These are phyloP conservation scores for Taphrorychus bicolor DNA, from an alignment of 2,888 invertebrate genomes.

Conservation along the genomic window DNA sequence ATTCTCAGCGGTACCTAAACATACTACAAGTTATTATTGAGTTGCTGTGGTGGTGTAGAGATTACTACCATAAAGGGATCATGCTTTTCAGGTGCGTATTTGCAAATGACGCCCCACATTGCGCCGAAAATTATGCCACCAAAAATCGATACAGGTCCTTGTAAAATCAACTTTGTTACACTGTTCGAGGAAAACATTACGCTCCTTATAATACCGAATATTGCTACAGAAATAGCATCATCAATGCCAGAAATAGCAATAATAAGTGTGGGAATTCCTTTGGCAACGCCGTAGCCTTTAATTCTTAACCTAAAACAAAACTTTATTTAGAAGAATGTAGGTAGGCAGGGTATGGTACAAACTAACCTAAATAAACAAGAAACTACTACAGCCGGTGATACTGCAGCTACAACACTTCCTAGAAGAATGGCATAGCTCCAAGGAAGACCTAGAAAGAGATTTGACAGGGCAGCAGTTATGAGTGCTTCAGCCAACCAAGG, in stretches of 20 bases:
- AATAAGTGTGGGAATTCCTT: constrained; percentile 95
- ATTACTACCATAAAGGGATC: constrained; percentile 75
- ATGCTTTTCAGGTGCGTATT: constrained; percentile 83
- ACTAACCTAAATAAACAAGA: constrained; percentile 76
- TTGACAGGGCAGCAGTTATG: constrained; percentile 72
- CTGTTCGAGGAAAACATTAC: constrained; percentile 84
- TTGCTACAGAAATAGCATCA: constrained; percentile 93
- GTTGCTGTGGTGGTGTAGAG: not conserved
- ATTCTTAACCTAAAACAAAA: constrained; percentile 69
- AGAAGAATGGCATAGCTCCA: constrained; percentile 86
- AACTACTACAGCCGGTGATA: constrained; percentile 96
- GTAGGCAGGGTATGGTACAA: not conserved
- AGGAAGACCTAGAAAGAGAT: constrained; percentile 79
- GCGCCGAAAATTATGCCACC: constrained; percentile 77
- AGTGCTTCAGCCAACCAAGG: constrained; percentile 85
- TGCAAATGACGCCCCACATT: constrained; percentile 79
- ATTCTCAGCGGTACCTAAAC: constrained; percentile 71
- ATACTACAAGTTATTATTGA: no score
- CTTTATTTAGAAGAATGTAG: not conserved
- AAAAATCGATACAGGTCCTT: constrained; percentile 81
- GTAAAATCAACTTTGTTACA: constrained; percentile 70
- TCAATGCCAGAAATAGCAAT: constrained; percentile 95
- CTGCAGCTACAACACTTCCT: constrained; percentile 88
- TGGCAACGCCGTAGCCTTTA: constrained; percentile 90
- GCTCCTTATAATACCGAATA: constrained; percentile 88